Evolutionary conservation across 2,797 vertebrate species (phyloP), one percentile per base, ranked within the genome.

Genomic region (Acanthopagrus latus): DNA sequence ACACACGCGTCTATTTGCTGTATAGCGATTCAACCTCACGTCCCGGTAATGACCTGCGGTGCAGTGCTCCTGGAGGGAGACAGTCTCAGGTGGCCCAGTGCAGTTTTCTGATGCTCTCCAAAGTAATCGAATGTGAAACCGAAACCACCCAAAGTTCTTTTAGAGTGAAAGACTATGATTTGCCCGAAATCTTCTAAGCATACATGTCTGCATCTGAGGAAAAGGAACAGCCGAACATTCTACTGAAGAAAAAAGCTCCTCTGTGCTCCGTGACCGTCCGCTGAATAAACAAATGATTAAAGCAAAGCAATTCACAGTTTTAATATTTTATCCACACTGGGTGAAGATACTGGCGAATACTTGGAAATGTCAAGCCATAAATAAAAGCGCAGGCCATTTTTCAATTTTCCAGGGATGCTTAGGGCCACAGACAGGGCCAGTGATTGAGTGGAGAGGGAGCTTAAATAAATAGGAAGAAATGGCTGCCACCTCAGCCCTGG

Each of bases 391-490:
- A 44, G 55, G 74, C 33, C 75, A 75, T 85, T 87, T 90, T 77
- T 87, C 57, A 74, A 74, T 88, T 90, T 87, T 85, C 84, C 90
- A 84, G 81, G 74, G 88, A 86, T 79, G 88, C 86, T 89, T 44
- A 52, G 69, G 50, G 74, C 76, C 54, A 66, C 78, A 82, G 87
- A 91, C 88, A 90, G 86, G 78, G 80, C 80, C 86, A 46, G 81
- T 89, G 90, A 91, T 90, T 90, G 91, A 92, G 88, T 81, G 83
- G 80, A 83, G 82, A 43, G 68, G 67, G 80, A 83, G 89, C 87
- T 93, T 88, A 88, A 91, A 91, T 90, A 93, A 95, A 95, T 87
- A 93, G 80, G 71, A 73, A 88, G 90, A 83, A 79, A 92, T 81
- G 89, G 89, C 89, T 71, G 86, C 89, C 89, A 89, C 89, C 91